Conservation (phyloP, 2,888 invertebrate genomes). For the Standfussiana lucernea region DNA sequence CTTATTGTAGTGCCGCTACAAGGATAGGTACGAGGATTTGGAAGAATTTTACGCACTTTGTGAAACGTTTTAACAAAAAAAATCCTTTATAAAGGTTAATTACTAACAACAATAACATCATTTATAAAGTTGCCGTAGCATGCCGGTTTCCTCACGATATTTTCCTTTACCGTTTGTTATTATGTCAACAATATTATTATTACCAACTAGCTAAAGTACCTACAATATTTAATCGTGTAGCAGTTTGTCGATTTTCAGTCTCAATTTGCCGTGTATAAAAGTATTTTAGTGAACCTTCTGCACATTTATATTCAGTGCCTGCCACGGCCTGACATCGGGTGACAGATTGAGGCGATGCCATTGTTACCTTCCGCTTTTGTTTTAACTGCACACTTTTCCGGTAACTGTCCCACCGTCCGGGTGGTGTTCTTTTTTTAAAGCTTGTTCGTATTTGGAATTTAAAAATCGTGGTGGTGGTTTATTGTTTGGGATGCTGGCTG, state of each 20-base stretch:
- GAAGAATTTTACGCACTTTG: not conserved
- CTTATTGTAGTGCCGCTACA: too few species aligned
- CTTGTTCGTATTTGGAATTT: constrained; percentile 57
- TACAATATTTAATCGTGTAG: not conserved
- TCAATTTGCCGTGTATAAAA: not conserved
- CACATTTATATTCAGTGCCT: not conserved
- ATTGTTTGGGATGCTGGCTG: constrained; percentile 46
- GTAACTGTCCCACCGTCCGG: constrained; percentile 55
- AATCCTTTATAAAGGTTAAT: not conserved
- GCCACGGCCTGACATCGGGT: constrained; percentile 62
- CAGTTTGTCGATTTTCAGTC: not conserved
- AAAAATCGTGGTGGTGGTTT: constrained; percentile 32
- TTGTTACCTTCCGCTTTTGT: constrained; percentile 73
- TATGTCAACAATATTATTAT: not conserved
- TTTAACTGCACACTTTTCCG: constrained; percentile 72
- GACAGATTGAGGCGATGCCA: constrained; percentile 77
- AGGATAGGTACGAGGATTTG: not conserved
- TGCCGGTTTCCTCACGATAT: not conserved
- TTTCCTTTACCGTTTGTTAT: not conserved
- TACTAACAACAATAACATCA: not conserved
- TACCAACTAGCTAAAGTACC: not conserved
- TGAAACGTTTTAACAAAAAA: not conserved
- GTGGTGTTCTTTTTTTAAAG: constrained; percentile 47
- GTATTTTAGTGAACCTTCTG: constrained; percentile 41
- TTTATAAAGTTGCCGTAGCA: not conserved